phyloP scores from a whole-genome alignment of 2,888 invertebrate genomes.

The Crioceris asparagi region DNA sequence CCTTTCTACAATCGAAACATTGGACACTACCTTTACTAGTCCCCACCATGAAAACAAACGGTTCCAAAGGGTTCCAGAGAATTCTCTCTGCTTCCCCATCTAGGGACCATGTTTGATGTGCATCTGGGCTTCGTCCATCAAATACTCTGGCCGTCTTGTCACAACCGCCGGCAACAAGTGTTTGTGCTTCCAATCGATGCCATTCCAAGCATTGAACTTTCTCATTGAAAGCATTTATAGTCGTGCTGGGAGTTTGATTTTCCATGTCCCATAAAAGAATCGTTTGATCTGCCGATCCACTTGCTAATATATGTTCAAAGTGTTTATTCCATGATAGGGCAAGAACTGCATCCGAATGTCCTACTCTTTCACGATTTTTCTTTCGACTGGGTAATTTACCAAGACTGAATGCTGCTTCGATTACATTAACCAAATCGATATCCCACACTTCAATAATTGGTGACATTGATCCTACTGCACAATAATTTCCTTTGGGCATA shows the following conservation, averaged over 20 bases:
- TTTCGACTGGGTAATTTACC: conserved; percentile 36
- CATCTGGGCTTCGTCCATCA: conserved; percentile 55
- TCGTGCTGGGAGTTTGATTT: conserved; percentile 62
- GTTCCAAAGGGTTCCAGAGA: conserved; percentile 71
- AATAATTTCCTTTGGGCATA: conserved; percentile 68
- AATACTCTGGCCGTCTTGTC: conserved; percentile 67
- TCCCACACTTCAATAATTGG: conserved; percentile 96
- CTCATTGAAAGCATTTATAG: conserved; percentile 62
- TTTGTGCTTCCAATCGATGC: conserved; percentile 75
- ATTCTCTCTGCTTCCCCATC: conserved; percentile 78
- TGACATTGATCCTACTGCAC: conserved; percentile 88
- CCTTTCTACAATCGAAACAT: conserved; percentile 62
- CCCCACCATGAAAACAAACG: conserved; percentile 63
- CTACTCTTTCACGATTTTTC: conserved; percentile 40
- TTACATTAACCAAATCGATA: conserved; percentile 80
- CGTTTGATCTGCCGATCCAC: conserved; percentile 84
- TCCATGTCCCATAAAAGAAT: conserved; percentile 89
- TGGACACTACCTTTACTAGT: conserved; percentile 51
- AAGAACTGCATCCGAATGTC: conserved; percentile 85
- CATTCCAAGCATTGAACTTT: conserved; percentile 77
- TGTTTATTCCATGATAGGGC: conserved; percentile 84
- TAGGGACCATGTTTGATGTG: conserved; percentile 60
- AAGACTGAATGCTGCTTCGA: conserved; percentile 79
- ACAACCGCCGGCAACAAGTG: conserved; percentile 67
- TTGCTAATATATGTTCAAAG: conserved; percentile 75